Percentiles rank a stretch among this genome's conserved stretches.
Conservation (phyloP, 1,140 invertebrate species). For the Meloidogyne exigua region DNA sequence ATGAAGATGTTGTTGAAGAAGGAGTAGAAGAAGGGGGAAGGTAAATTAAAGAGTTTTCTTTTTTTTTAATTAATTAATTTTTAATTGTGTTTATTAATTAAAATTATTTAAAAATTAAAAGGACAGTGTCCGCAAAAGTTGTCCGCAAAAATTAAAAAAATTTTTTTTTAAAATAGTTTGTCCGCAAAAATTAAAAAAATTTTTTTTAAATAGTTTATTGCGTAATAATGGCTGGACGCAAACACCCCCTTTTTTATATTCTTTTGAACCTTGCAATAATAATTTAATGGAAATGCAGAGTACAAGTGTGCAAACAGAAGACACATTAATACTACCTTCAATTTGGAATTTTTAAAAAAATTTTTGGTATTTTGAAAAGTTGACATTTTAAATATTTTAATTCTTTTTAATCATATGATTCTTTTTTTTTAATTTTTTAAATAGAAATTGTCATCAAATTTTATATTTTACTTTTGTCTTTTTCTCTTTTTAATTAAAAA, state of each 20-base stretch:
- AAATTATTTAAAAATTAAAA: neutral
- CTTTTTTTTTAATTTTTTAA: too few relatives aligned
- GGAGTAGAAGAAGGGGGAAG: neutral
- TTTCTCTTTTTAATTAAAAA: neutral
- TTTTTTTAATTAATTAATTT: too few relatives aligned
- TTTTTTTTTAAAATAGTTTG: too few relatives aligned
- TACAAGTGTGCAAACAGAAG: neutral
- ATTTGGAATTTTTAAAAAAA: neutral
- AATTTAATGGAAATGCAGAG: constrained; percentile 2
- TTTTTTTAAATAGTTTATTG: neutral
- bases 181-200: neutral
- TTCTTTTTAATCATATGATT: neutral
- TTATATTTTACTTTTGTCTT: neutral
- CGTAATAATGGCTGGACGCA: neutral
- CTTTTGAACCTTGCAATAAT: neutral
- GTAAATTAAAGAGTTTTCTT: too few relatives aligned
- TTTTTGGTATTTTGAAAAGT: too few relatives aligned
- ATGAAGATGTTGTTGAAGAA: neutral
- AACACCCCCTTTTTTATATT: neutral
- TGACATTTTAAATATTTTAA: neutral
- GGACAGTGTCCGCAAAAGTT: neutral
- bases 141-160: neutral
- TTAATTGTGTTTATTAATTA: neutral
- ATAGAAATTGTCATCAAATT: neutral
- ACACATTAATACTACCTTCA: neutral